Conservation (phyloP, 2,888 invertebrate species). For the Urechis unicinctus region DNA sequence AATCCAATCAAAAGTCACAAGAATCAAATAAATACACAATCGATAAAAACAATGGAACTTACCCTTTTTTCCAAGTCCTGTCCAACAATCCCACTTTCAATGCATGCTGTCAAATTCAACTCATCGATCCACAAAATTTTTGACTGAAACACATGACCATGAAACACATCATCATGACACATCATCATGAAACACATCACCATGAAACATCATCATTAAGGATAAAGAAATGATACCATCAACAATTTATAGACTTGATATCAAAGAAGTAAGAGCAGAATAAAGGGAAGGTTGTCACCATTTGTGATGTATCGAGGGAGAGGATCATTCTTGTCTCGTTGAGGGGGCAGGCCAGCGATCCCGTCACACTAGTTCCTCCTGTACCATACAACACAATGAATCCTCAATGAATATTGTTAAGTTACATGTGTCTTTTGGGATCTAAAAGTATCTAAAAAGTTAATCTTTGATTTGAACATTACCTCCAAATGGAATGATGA, state of each 20-base stretch:
- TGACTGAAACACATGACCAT: constrained; percentile 56
- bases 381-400: not conserved
- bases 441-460: too few species aligned
- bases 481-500: constrained; percentile 85
- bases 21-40: not conserved
- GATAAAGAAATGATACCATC: not conserved
- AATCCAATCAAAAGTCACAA: too few species aligned
- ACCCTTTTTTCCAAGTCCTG: constrained; percentile 78
- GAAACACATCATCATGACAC: not conserved
- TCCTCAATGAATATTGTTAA: not conserved
- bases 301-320: constrained; percentile 86
- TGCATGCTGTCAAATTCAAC: constrained; percentile 72
- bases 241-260: not conserved
- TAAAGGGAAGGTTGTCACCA: constrained; percentile 57
- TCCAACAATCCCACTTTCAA: constrained; percentile 87
- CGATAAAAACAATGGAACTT: constrained; percentile 10
- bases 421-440: not conserved
- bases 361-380: constrained; percentile 86
- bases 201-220: not conserved
- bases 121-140: constrained; percentile 87
- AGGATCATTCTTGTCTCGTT: constrained; percentile 75
- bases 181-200: not conserved
- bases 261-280: not conserved
- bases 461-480: too few species aligned
- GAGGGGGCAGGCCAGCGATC: constrained; percentile 76